A percentile compares a stretch with the other conserved stretches of the same genome.
These are phyloP conservation scores for Chelonia mydas DNA, from an alignment of 2,797 vertebrate genomes.

Conservation along the genomic window DNA sequence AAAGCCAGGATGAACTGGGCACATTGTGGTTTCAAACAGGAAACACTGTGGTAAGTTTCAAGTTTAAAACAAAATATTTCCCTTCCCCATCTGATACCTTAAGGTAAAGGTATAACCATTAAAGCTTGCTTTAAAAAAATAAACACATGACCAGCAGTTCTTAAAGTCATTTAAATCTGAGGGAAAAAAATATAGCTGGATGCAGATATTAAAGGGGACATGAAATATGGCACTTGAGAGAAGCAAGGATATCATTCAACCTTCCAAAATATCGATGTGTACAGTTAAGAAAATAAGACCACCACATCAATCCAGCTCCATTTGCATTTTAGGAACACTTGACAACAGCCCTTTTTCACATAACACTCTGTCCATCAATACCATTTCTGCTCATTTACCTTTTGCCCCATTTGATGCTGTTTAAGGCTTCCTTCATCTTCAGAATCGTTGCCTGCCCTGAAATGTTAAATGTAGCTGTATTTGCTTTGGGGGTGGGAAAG, in stretches of 20 bases:
- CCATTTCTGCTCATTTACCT: rapidly evolving
- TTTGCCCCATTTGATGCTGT: neutral
- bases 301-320: neutral
- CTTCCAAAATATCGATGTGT: neutral
- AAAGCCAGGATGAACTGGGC: neutral
- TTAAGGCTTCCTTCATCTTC: neutral
- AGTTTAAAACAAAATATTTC: neutral
- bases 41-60: rapidly evolving
- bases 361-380: neutral
- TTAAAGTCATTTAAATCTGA: neutral
- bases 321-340: neutral
- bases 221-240: neutral
- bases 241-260: neutral
- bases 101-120: too few species aligned
- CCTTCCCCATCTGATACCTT: neutral
- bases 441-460: neutral
- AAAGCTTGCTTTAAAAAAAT: too few species aligned
- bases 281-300: neutral
- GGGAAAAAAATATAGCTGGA: neutral
- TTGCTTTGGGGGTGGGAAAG: neutral
- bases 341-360: neutral
- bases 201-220: neutral
- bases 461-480: neutral
- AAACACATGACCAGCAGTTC: neutral
- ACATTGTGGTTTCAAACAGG: rapidly evolving